These are phyloP conservation scores for Lophura swinhoii DNA, from an alignment of 2,797 vertebrate genomes.

Conservation along the genomic window DNA sequence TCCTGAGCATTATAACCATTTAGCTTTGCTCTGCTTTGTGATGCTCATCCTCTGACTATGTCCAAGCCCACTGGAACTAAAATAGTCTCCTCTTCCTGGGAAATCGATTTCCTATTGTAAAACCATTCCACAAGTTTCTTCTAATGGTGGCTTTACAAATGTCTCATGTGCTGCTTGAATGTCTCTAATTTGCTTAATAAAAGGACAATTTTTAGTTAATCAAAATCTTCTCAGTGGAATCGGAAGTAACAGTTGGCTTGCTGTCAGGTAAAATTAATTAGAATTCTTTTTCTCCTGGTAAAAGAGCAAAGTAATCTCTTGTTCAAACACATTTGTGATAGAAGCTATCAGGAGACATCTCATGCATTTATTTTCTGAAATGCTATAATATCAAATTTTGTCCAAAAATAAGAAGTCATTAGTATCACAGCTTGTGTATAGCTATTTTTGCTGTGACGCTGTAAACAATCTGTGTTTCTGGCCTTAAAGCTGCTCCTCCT, in stretches of 20 bases:
- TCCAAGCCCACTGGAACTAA: neutral
- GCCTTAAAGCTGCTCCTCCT: neutral
- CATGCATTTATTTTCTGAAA: slow-evolving; percentile 9
- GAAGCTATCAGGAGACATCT: neutral
- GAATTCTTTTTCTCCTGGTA: neutral
- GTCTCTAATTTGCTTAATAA: slow-evolving; percentile 45
- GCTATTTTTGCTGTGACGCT: neutral
- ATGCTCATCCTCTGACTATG: neutral
- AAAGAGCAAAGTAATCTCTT: slow-evolving; percentile 1
- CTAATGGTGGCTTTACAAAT: slow-evolving; percentile 3
- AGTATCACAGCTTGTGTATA: neutral
- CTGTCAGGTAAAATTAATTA: slow-evolving; percentile 51
- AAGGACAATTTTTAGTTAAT: slow-evolving; percentile 36
- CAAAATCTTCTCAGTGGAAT: slow-evolving; percentile 36
- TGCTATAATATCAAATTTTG: neutral
- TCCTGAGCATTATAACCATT: slow-evolving; percentile 18
- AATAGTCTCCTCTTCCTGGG: neutral
- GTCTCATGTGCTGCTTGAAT: neutral
- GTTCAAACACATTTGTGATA: neutral
- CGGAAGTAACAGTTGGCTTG: slow-evolving; percentile 26
- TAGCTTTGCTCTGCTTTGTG: neutral
- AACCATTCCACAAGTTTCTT: neutral
- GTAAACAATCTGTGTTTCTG: neutral
- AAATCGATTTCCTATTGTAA: neutral
- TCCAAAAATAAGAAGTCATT: neutral